A percentile compares a stretch with the other conserved stretches of the same genome.
phyloP scores from a whole-genome alignment of 1,140 invertebrate species.

The Argopecten irradians region DNA sequence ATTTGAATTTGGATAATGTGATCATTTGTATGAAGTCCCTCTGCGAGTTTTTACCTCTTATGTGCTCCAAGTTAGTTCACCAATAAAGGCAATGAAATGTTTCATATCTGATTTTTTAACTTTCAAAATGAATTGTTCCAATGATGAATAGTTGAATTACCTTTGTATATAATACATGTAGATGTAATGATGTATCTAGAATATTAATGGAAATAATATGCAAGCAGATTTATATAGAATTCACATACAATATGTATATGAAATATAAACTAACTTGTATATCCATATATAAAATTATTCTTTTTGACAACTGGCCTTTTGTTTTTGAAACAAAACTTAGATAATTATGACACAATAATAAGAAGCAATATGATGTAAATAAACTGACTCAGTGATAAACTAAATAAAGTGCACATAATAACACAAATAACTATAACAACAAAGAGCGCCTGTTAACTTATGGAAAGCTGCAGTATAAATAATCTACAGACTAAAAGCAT shows the following conservation, averaged over 20 bases:
- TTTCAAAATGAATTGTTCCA: neutral
- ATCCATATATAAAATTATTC: neutral
- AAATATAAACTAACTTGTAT: too few relatives aligned
- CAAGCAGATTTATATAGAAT: neutral
- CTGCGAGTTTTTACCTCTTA: too few relatives aligned
- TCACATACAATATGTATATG: neutral
- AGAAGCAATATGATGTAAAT: neutral
- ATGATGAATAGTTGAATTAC: neutral
- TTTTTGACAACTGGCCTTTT: constrained; percentile 2
- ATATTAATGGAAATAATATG: too few relatives aligned
- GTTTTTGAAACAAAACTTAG: neutral
- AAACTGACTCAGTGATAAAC: neutral
- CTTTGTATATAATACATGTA: too few relatives aligned
- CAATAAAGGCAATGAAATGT: neutral
- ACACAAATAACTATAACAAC: neutral
- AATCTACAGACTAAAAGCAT: neutral
- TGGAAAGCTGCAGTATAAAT: neutral
- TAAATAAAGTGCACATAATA: neutral
- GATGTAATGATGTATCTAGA: too few relatives aligned
- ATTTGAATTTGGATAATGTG: neutral
- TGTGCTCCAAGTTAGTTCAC: too few relatives aligned
- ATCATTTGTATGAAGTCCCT: too few relatives aligned
- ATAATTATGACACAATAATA: neutral
- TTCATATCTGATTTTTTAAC: neutral
- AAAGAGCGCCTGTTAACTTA: neutral